Percentiles rank a stretch among this genome's conserved stretches.
Evolutionary conservation across 1,140 invertebrate genomes (phyloP).

Genomic region (Saxidomus purpurata): DNA sequence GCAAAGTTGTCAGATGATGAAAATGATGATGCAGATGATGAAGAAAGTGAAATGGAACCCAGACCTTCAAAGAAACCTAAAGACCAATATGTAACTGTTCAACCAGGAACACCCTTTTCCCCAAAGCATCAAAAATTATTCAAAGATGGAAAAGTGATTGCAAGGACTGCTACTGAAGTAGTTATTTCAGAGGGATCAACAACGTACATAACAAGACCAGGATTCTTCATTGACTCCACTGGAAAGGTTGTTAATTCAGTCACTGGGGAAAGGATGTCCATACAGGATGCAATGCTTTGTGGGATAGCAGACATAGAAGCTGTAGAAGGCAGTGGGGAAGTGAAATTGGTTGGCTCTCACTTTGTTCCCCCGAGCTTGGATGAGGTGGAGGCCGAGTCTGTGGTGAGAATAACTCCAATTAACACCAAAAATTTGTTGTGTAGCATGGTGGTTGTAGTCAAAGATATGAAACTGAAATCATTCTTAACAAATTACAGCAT

Average conservation of each 20-base stretch:
- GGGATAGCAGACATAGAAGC: slow-evolving; percentile 93
- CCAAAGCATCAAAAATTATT: slow-evolving; percentile 72
- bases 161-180: slow-evolving; percentile 79
- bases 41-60: slow-evolving; percentile 1
- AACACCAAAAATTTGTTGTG: neutral
- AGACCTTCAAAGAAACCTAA: neutral
- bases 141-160: slow-evolving; percentile 74
- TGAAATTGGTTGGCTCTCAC: slow-evolving; percentile 71
- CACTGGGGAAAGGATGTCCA: slow-evolving; percentile 78
- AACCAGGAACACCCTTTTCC: slow-evolving; percentile 77
- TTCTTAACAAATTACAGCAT: neutral
- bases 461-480: neutral
- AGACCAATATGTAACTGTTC: slow-evolving; percentile 71
- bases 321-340: slow-evolving; percentile 71
- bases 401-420: slow-evolving; percentile 41
- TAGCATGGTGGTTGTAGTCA: neutral
- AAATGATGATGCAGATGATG: slow-evolving; percentile 48
- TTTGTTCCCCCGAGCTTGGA: slow-evolving; percentile 68
- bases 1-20: slow-evolving; percentile 72
- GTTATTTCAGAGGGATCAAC: slow-evolving; percentile 73
- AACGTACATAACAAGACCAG: slow-evolving; percentile 76
- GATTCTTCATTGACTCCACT: slow-evolving; percentile 77
- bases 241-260: slow-evolving; percentile 78
- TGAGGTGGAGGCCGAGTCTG: slow-evolving; percentile 8
- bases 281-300: slow-evolving; percentile 93